phyloP scores from a whole-genome alignment of 1,140 invertebrate genomes.

The Meloidogyne hapla region DNA sequence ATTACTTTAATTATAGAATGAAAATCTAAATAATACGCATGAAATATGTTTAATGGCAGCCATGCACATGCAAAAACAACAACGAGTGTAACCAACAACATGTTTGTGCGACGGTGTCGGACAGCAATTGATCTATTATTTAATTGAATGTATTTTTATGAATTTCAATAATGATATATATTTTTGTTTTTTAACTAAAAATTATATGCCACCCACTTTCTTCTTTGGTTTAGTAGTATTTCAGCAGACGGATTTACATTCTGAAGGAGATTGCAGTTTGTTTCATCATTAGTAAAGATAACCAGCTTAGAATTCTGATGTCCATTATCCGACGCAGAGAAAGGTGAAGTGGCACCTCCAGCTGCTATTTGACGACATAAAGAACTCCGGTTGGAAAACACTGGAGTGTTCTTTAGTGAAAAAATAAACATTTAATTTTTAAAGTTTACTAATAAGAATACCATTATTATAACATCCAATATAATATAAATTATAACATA shows the following conservation, averaged over 20 bases:
- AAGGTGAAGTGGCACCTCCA: background rate
- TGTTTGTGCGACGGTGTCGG: constrained; percentile 68
- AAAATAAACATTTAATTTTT: background rate
- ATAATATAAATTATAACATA: too few relatives aligned
- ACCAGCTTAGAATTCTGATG: background rate
- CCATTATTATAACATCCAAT: too few relatives aligned
- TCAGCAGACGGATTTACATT: background rate
- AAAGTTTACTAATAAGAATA: background rate
- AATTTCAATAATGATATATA: too few relatives aligned
- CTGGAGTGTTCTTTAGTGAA: background rate
- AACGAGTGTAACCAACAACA: constrained; percentile 66
- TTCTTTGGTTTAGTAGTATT: background rate
- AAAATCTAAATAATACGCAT: constrained; percentile 32
- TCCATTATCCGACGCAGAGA: background rate
- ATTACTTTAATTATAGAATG: too few relatives aligned
- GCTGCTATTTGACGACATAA: too few relatives aligned
- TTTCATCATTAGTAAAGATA: constrained; percentile 1
- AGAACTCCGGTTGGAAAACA: too few relatives aligned
- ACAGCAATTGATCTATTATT: constrained; percentile 62
- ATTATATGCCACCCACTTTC: background rate
- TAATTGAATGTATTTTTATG: background rate
- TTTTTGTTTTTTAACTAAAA: too few relatives aligned
- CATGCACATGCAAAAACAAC: constrained; percentile 65
- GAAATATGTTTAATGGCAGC: constrained; percentile 69
- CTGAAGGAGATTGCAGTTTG: background rate